Evolutionary conservation across 2,888 invertebrate genomes (phyloP), one percentile per base, ranked within the genome.

Genomic region (Xestia xanthographa): DNA sequence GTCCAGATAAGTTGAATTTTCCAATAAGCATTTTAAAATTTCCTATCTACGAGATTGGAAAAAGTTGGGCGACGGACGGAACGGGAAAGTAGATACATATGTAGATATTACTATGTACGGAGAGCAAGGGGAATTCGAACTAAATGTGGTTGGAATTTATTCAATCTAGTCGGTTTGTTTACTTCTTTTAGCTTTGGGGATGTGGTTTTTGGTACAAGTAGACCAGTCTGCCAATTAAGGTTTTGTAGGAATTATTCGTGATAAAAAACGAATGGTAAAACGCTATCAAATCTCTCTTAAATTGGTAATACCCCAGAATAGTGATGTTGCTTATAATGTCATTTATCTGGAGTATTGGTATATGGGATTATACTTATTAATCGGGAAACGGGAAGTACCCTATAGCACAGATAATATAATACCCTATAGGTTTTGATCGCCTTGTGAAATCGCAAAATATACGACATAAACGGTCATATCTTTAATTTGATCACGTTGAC

Each of bases 1-100:
- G 78, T 86, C 70, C 53, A 70, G 62, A 72, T 41, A 83, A 85
- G 73, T 82, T 69, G 80, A 82, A 84, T 84, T 84, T 86, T 82
- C 84, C 87, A 88, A 88, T 86, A 88, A 86, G 81, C 82, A 84
- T 87, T 87, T 86, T 82, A 79, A 85, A 88, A 85, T 83, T 68
- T 80, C 74, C 83, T 83, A 83, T 86, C 83, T 73, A 66, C 77
- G 76, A 87, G 82, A 87, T 89, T 85, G 88, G 83, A 89, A 87
- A 87, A 89, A 89, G 82, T 89, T 88, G 41, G 70, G 34, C 80
- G 85, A 38, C 66, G 76, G 62, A 45, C 75, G 60, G 66, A 77
- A 56, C 72, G 77, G 68, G 63, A 60, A 84, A 80, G 75, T 72
- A 66, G 60, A 73, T 75, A 73, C 48, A 45, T 67, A 69, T 60